A percentile compares a stretch with the other conserved stretches of the same genome.
Evolutionary conservation across 2,888 invertebrate species (phyloP).

Genomic region (Schizotus pectinicornis): DNA sequence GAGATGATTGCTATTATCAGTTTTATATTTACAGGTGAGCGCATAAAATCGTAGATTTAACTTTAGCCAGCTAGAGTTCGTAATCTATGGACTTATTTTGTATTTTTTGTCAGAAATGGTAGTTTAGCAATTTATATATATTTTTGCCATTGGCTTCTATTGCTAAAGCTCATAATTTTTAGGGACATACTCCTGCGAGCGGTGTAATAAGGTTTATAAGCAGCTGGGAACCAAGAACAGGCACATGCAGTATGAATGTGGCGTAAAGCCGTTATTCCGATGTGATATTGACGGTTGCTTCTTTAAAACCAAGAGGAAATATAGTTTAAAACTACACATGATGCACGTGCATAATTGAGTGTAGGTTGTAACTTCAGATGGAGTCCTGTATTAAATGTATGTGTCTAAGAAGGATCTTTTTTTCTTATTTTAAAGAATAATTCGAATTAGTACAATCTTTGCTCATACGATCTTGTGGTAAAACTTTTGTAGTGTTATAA

Average conservation of each 20-base stretch:
- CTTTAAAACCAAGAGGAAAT: slow-evolving; percentile 54
- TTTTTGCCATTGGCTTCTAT: not conserved
- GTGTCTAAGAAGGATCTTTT: no score
- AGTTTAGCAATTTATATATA: not conserved
- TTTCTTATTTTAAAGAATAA: no score
- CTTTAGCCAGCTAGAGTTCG: no score
- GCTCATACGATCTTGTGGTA: no score
- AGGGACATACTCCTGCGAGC: slow-evolving; percentile 58
- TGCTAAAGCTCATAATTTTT: slow-evolving; percentile 11
- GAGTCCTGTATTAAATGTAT: no score
- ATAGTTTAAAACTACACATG: slow-evolving; percentile 54
- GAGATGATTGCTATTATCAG: no score
- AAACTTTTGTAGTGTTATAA: no score
- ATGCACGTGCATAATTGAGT: slow-evolving; percentile 12
- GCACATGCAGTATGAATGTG: slow-evolving; percentile 63
- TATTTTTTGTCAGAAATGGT: not conserved
- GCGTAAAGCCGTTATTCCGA: slow-evolving; percentile 55
- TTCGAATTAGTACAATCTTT: no score
- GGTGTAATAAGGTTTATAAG: slow-evolving; percentile 74
- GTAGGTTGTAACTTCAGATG: no score
- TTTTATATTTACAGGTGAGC: no score
- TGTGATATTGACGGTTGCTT: slow-evolving; percentile 52
- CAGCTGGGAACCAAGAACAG: slow-evolving; percentile 75
- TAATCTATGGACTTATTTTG: slow-evolving; percentile 16
- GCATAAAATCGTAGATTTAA: no score